Evolutionary conservation across 2,797 vertebrate species (phyloP).

Genomic region (Phoeniculus purpureus): DNA sequence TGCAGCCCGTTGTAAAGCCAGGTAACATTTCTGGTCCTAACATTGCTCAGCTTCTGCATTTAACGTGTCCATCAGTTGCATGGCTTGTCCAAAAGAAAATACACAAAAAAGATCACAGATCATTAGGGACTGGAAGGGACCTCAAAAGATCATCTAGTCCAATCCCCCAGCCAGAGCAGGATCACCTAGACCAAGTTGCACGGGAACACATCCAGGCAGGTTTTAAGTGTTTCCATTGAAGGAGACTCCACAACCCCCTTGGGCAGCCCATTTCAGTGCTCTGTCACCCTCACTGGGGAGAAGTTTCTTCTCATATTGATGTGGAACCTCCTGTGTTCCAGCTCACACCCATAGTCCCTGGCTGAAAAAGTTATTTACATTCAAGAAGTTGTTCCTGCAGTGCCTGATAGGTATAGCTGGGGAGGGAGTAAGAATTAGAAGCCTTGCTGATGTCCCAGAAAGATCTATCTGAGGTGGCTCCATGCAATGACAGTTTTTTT

Average conservation of each 20-base stretch:
- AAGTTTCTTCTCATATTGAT: too few species aligned
- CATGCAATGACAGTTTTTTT: not conserved
- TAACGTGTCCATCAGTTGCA: not conserved
- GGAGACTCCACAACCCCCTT: too few species aligned
- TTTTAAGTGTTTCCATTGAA: too few species aligned
- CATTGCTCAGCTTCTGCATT: not conserved
- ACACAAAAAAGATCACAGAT: not conserved
- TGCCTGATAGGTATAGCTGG: not conserved
- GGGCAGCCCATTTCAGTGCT: too few species aligned
- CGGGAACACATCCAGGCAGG: too few species aligned
- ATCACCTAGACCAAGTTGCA: too few species aligned
- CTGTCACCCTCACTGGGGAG: too few species aligned
- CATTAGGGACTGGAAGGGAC: too few species aligned
- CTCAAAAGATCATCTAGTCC: too few species aligned
- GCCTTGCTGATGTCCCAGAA: not conserved
- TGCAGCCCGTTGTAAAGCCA: not conserved
- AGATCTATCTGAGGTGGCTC: not conserved
- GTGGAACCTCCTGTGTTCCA: too few species aligned
- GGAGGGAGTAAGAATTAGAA: not conserved
- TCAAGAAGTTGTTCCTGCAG: not conserved
- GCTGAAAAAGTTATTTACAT: not conserved
- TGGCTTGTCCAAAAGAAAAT: not conserved
- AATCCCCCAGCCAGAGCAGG: too few species aligned
- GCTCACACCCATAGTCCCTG: not conserved
- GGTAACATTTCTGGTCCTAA: not conserved